These are phyloP conservation scores for Elephas maximus DNA, from an alignment of 2,113 vertebrate genomes.

Conservation along the genomic window DNA sequence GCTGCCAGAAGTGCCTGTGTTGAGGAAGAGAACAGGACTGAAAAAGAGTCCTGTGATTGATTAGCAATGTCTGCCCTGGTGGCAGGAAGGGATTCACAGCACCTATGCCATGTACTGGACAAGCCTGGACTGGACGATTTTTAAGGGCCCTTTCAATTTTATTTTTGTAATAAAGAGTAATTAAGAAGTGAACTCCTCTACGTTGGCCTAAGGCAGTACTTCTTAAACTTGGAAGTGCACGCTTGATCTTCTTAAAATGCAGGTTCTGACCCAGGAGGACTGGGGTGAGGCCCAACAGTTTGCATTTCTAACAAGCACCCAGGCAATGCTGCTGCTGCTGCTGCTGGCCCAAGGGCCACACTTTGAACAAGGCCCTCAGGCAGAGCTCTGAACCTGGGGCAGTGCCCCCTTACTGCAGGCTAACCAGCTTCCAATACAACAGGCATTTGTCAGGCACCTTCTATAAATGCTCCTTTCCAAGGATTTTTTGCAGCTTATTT, in stretches of 20 bases:
- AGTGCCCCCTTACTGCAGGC: not conserved
- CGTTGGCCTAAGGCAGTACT: not conserved
- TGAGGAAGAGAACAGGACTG: not conserved
- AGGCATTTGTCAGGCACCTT: not conserved
- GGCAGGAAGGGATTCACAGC: not conserved
- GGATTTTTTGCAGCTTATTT: conserved; percentile 17
- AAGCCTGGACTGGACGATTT: not conserved
- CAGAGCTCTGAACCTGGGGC: not conserved
- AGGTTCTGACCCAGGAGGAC: not conserved
- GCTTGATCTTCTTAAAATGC: not conserved
- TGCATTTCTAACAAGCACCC: not conserved
- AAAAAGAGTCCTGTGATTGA: not conserved
- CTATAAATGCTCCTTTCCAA: not conserved
- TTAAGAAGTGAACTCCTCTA: not conserved
- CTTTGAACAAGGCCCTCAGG: not conserved
- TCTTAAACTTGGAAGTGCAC: not conserved
- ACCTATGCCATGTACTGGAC: not conserved
- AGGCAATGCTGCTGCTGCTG: not conserved
- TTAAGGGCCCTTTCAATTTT: not conserved
- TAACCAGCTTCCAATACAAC: not conserved
- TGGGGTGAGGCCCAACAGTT: not conserved
- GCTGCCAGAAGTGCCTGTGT: not conserved
- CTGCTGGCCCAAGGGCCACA: not conserved
- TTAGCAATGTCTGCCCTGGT: conserved; percentile 53
- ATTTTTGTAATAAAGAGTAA: conserved; percentile 5